Percentiles rank a stretch among this genome's conserved stretches.
Evolutionary conservation across 2,797 vertebrate species (phyloP).

Genomic region (Urocyon cinereoargenteus): DNA sequence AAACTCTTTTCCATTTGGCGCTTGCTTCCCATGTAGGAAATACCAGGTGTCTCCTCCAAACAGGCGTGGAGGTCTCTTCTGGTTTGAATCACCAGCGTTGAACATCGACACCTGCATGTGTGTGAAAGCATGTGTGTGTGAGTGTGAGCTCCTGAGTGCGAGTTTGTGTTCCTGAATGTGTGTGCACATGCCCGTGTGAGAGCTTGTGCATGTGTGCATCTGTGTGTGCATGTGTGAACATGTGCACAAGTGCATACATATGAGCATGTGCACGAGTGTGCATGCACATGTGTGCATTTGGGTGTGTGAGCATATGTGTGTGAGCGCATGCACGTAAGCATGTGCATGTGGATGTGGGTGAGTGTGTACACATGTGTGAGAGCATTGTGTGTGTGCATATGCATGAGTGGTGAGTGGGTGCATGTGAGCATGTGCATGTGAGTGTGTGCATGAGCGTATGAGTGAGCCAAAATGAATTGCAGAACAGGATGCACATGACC

Average conservation of each 20-base stretch:
- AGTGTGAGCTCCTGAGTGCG: no score
- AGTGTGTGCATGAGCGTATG: background rate
- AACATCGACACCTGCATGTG: background rate
- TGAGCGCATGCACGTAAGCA: background rate
- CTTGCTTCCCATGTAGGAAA: background rate
- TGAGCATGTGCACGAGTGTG: background rate
- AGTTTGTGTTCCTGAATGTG: background rate
- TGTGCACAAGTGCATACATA: no score
- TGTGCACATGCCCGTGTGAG: no score
- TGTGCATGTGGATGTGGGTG: no score
- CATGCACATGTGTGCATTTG: no score
- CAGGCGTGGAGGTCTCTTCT: background rate
- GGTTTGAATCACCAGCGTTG: no score
- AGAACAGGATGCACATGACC: background rate
- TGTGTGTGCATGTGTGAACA: no score
- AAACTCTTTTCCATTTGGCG: background rate
- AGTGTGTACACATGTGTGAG: background rate
- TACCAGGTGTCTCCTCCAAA: background rate
- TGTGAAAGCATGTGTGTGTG: background rate
- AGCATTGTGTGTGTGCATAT: no score
- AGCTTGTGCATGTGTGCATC: no score
- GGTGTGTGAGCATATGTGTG: fast-evolving
- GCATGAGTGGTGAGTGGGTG: no score
- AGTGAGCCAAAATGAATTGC: background rate
- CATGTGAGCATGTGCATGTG: no score